These are phyloP conservation scores for Brachionus koreanus DNA, from an alignment of 1,140 invertebrate species.

Conservation along the genomic window DNA sequence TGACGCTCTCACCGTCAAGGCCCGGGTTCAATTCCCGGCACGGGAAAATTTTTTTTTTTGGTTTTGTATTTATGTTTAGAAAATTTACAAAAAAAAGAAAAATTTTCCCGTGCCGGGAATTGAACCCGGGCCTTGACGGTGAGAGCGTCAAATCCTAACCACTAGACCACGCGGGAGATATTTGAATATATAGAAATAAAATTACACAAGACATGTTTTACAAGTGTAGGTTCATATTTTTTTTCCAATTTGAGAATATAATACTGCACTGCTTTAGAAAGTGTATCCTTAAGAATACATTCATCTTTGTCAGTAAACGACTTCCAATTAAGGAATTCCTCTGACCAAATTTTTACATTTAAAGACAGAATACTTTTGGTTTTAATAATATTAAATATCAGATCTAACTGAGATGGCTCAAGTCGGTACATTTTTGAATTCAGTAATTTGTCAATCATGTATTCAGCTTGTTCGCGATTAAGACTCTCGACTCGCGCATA, in stretches of 20 bases:
- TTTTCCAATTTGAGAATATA: conserved; percentile 31
- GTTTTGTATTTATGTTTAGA: not conserved
- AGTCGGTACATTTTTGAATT: not conserved
- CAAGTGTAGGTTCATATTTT: not conserved
- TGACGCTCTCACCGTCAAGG: not conserved
- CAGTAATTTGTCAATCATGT: conserved; percentile 1
- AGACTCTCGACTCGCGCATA: not conserved
- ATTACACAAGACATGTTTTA: conserved; percentile 20
- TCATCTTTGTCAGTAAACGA: not conserved
- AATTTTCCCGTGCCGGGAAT: not conserved
- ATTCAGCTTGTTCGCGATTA: conserved; percentile 11
- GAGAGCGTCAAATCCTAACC: not conserved
- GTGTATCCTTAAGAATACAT: conserved; percentile 5
- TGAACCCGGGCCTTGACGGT: not conserved
- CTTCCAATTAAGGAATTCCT: conserved; percentile 27
- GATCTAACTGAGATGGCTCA: not conserved
- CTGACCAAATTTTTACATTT: conserved; percentile 14
- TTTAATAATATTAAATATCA: conserved; percentile 17
- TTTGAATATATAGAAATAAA: not conserved
- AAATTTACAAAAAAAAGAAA: not conserved
- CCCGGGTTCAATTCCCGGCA: not conserved
- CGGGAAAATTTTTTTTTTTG: not conserved
- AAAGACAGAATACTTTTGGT: not conserved
- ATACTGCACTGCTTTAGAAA: not conserved
- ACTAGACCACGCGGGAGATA: not conserved